Base-by-base conservation (phyloP, 2,797 vertebrate genomes). In the Schizopygopsis pylzovi region DNA sequence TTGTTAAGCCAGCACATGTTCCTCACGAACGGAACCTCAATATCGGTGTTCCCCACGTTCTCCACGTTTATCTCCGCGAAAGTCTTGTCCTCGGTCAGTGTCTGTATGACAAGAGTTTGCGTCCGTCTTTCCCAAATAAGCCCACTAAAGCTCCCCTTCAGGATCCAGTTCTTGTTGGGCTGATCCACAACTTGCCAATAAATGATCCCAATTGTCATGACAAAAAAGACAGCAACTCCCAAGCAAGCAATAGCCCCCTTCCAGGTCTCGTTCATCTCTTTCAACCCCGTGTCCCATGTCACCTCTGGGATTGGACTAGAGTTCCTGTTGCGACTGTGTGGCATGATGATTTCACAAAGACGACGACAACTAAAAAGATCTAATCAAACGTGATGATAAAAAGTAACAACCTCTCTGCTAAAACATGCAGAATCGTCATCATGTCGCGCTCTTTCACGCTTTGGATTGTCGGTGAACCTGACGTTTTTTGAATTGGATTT, bases 171-270 rank as follows among this genome's bases (percentile, higher is more conserved):
- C 90, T 97, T 97, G 87, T 96, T 96, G 3, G 97, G 89, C 95
- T 97, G 96, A 94, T 98, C 97, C 94, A 97, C 94, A 41, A 98
- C 97, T 95, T 98, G 97, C 97, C 97, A 98, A 86, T 97, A 98
- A 87, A 98, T 98, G 92, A 98, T 98, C 88, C 97, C 97, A 78
- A 98, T 97, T 85, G 97, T 98, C 97, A 98, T 97, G 68, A 97
- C 94, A 70, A 98, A 98, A 94, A 98, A 98, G 79, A 98, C 89
- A 20, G 96, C 96, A 68, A 98, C 97, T 15, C 97, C 97, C 54
- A 98, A 93, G 89, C 97, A 97, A 83, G 96, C 97, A 13, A 98
- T 90, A 1, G 96, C 96, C 12, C 97, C 97, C 89, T 97, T 97
- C 97, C 97, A 98, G 33, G 97, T 97, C 90, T 98, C 97, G 87